These are phyloP conservation scores for Pollenia amentaria DNA, from an alignment of 2,888 invertebrate species.

Conservation along the genomic window DNA sequence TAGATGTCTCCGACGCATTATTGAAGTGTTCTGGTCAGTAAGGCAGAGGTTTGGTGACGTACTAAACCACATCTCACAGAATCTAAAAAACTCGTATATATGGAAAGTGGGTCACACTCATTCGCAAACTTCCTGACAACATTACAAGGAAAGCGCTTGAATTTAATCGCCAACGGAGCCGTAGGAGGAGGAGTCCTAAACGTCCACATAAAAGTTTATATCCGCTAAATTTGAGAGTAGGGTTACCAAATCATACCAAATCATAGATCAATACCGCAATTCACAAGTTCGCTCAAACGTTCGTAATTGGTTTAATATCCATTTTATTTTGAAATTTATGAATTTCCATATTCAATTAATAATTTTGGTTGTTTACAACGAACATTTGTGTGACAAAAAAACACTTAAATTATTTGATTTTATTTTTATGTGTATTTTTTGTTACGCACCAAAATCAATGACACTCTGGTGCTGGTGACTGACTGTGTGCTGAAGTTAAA, in stretches of 20 bases:
- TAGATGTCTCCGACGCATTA: no score
- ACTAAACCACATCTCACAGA: no score
- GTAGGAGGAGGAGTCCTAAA: no score
- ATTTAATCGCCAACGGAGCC: no score
- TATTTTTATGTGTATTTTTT: slow-evolving; percentile 32
- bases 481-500: slow-evolving; percentile 70
- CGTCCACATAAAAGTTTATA: no score
- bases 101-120: no score
- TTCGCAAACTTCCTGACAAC: no score
- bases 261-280: background rate
- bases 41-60: no score
- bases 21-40: no score
- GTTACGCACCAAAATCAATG: slow-evolving; percentile 46
- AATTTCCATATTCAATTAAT: slow-evolving; percentile 67
- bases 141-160: no score
- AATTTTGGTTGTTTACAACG: slow-evolving; percentile 56
- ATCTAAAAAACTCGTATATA: no score
- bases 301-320: background rate
- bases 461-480: slow-evolving; percentile 40
- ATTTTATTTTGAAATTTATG: slow-evolving; percentile 52
- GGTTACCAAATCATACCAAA: background rate
- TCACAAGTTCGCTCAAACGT: background rate
- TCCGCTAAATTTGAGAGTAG: no score
- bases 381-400: slow-evolving; percentile 45
- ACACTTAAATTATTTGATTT: slow-evolving; percentile 44